Percentiles rank a stretch among this genome's conserved stretches.
These are phyloP conservation scores for Monoplex corrugatus DNA, from an alignment of 2,888 invertebrate genomes.

Conservation along the genomic window DNA sequence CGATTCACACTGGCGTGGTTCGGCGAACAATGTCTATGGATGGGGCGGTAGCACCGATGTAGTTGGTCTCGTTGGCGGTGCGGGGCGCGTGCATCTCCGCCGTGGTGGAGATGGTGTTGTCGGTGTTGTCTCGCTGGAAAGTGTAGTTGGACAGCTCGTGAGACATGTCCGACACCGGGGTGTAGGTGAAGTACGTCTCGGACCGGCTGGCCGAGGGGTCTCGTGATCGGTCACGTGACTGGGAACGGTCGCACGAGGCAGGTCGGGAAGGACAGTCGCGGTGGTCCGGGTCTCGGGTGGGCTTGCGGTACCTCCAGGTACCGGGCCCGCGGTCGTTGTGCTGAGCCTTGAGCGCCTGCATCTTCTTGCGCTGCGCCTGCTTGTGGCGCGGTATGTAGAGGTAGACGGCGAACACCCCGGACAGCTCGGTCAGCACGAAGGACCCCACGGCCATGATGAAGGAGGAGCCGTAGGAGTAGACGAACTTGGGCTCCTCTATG, in stretches of 20 bases:
- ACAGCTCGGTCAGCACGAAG: constrained; percentile 80
- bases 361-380: constrained; percentile 79
- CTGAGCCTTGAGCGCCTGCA: constrained; percentile 74
- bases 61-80: constrained; percentile 31
- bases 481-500: constrained; percentile 78
- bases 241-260: constrained; percentile 72
- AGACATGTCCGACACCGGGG: constrained; percentile 79
- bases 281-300: constrained; percentile 36
- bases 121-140: constrained; percentile 76
- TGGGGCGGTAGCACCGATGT: constrained; percentile 56
- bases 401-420: constrained; percentile 81
- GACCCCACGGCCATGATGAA: constrained; percentile 81
- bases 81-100: constrained; percentile 74
- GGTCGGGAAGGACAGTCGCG: constrained; percentile 29
- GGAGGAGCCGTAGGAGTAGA: constrained; percentile 80
- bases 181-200: constrained; percentile 80
- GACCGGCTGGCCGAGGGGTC: constrained; percentile 78
- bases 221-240: constrained; percentile 74
- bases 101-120: constrained; percentile 78
- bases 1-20: constrained; percentile 70
- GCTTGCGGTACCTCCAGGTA: constrained; percentile 67
- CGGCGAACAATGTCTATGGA: constrained; percentile 70
- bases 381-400: constrained; percentile 81
- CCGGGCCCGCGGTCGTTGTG: constrained; percentile 69
- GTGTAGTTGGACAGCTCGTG: constrained; percentile 80